Base-by-base conservation (phyloP, 2,888 invertebrate genomes). In the Calameuta filiformis region DNA sequence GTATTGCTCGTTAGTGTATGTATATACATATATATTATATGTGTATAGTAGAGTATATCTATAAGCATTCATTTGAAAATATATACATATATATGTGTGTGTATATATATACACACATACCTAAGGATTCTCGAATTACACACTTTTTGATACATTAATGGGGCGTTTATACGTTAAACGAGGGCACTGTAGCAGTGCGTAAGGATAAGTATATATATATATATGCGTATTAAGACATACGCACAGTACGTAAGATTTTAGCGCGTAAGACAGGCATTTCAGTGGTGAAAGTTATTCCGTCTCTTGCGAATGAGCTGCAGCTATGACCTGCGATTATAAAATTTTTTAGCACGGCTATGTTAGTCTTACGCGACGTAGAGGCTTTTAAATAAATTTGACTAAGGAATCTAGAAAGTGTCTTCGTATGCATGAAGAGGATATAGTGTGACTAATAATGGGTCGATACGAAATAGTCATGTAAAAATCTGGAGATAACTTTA, bases 201-300 rank as follows among this genome's bases (percentile, higher is more conserved):
- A 71, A 23, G 15, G 31, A 71, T 33, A 71, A n/a, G 71, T 71
- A 71, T 9, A 33, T 33, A n/a, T 69, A 15, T 31, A n/a, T 33
- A 71, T 71, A 33, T 34, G 71, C 4, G 31, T 34, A 34, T 31
- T 71, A 12, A 31, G 71, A 12, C 71, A 33, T 71, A 71, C 69
- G 33, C 12, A 15, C 31, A n/a, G 23, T 71, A 71, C 31, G 12
- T 71, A 71, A 71, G 12, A 15, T 34, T 23, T 71, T 71, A 33
- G 71, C 71, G 12, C 33, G 33, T 71, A 71, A 71, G 71, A 71
- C 23, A 31, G 71, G 12, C 31, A 34, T 12, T 31, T 71, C 12
- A 33, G 77, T 75, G 79, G 87, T 87, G 87, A 87, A 87, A 87
- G 87, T 86, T 84, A 84, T 81, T 79, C 81, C 78, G 76, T 77